Evolutionary conservation across 2,888 invertebrate species (phyloP), one percentile per base, ranked within the genome.

Genomic region (Eristalis intricaria): DNA sequence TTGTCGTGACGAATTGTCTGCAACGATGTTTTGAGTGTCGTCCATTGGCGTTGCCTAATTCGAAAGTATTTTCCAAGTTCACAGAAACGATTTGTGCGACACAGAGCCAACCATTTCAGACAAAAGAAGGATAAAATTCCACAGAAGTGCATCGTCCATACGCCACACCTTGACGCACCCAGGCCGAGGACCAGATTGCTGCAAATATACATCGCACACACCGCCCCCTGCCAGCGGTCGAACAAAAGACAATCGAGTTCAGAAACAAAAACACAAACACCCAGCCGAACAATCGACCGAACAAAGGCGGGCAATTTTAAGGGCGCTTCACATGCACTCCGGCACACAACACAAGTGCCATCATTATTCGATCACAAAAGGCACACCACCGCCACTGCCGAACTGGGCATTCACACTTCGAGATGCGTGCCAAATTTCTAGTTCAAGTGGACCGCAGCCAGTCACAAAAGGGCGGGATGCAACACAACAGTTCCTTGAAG

Each of bases 341-440:
- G 80, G 65, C 68, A 76, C 84, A 76, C 87, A 87, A 76, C 84
- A 76, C 87, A 87, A 84, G 87, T 87, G 84, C 40, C 84, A 66
- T 15, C 69, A 87, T 80, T 87, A 84, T 80, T 15, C 64, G 50
- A 11, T n/a, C 23, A 87, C 87, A 87, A 84, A 79, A 64, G 83
- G 79, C 43, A 83, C 68, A 80, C 56, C 79, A 79, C 78, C 78
- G 78, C 70, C 78, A 74, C 64, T 29, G 76, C 60, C 15, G 50
- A 29, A 29, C 50, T 19, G n/a, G 19, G 56, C 50, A 83, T 83
- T 83, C 83, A 87, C 86, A 87, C 86, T 69, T 79, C 79, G 73
- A 84, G 73, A 84, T 87, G 87, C 87, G 87, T 87, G 87, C 87
- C 87, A 87, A 87, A 87, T 87, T 87, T 87, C 80, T 87, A 80